Base-by-base conservation (phyloP, 1,140 invertebrate species). In the Archivesica marissinica region DNA sequence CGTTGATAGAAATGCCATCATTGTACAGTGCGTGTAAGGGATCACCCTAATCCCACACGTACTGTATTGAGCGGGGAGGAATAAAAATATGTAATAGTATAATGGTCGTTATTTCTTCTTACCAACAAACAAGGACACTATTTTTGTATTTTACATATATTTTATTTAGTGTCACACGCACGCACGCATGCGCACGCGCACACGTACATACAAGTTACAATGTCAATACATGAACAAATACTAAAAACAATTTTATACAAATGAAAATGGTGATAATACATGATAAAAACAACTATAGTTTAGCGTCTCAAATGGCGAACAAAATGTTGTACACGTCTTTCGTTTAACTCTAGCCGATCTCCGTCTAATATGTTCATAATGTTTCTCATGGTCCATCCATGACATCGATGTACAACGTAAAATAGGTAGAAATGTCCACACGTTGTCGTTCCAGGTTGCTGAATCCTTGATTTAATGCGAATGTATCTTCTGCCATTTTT, bases 391-490 rank as follows among this genome's bases (percentile, higher is more conserved):
- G 6, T 56, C 20, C 52, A 56, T 23, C 20, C 6, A 25, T 23
- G 20, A 56, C 52, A 56, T 56, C 28, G 20, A 20, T 56, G 28
- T 25, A 56, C 20, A 56, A 25, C 20, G 20, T 11, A 50, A 56
- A 56, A 56, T 56, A 74, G 17, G 28, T 41, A 74, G 11, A 23
- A 74, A 25, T 23, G 41, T 44, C 68, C 68, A 28, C 68, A 74
- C n/a, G 38, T 74, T n/a, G 6, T 47, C 6, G 68, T 74, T 3
- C 28, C 41, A 25, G 15, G 47, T 13, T 13, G 11, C 47, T 74
- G 68, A 7, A 74, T 28, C 17, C 7, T 13, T 25, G 25, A 4
- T 20, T 74, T 47, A 47, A 44, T 74, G 68, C 47, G 47, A 7
- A 74, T 4, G 41, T 74, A 74, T 9, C 41, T 13, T 6, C 38